Conservation (phyloP, 2,113 vertebrate genomes). For the Cebidichthys violaceus region DNA sequence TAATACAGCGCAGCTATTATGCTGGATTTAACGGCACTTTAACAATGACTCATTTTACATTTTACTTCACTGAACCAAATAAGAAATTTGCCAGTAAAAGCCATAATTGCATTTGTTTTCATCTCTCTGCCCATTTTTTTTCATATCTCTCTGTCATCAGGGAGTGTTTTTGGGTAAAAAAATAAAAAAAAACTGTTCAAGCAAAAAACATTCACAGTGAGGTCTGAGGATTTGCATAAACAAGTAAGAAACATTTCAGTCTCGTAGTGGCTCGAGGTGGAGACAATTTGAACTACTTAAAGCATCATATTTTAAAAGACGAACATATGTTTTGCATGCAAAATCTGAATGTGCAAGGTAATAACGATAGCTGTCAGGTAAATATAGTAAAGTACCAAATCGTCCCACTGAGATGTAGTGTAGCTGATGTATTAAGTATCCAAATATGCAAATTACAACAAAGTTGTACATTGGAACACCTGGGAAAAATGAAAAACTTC, state of each 20-base stretch:
- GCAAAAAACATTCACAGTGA: background rate
- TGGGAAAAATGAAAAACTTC: background rate
- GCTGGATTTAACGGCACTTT: conserved; percentile 7
- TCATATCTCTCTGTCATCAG: background rate
- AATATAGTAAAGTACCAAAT: background rate
- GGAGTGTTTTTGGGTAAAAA: background rate
- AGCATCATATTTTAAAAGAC: background rate
- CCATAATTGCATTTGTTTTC: conserved; percentile 2
- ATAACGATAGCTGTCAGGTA: background rate
- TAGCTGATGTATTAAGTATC: background rate
- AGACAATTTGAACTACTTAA: background rate
- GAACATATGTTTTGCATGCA: background rate
- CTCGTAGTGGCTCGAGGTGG: background rate
- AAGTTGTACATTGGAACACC: too few relatives aligned
- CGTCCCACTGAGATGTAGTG: background rate
- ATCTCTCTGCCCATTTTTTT: background rate
- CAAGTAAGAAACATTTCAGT: background rate
- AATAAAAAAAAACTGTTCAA: background rate
- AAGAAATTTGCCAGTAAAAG: background rate
- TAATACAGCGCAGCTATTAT: conserved; percentile 37
- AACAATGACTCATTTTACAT: conserved; percentile 3
- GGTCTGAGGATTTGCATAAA: background rate
- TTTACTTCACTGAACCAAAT: conserved; percentile 24
- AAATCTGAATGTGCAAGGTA: background rate
- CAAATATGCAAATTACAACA: too few relatives aligned